Percentiles rank a stretch among this genome's conserved stretches.
Conservation (phyloP, 2,888 invertebrate genomes). For the Cenopis cana region DNA sequence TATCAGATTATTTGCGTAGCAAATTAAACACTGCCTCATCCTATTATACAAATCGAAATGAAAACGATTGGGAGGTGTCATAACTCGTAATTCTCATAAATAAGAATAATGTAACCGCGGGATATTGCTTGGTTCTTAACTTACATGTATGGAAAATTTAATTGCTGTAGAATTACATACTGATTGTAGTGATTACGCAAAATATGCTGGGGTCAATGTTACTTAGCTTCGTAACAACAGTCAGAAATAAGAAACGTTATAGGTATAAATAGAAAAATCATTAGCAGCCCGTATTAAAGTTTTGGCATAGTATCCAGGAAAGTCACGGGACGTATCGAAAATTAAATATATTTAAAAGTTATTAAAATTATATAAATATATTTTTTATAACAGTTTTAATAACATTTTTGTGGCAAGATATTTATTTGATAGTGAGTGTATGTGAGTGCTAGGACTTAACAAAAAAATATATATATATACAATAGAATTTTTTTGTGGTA, state of each 20-base stretch:
- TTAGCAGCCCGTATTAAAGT: constrained; percentile 45
- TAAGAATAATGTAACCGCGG: background rate
- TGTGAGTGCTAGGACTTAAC: too few species aligned
- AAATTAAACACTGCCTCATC: background rate
- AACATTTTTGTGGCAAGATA: constrained; percentile 20
- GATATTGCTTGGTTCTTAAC: background rate
- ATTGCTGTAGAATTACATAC: background rate
- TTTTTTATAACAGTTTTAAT: constrained; percentile 25
- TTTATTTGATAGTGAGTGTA: too few species aligned
- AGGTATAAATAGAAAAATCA: constrained; percentile 8
- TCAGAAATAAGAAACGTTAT: background rate
- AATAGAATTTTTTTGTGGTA: too few species aligned
- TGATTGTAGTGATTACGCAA: background rate
- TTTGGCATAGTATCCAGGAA: constrained; percentile 63
- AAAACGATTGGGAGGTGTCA: background rate
- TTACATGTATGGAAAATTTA: background rate
- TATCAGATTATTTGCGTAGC: background rate
- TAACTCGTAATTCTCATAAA: too few species aligned
- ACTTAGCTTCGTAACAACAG: constrained; percentile 20
- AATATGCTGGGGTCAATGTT: constrained; percentile 3
- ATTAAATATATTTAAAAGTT: constrained; percentile 39
- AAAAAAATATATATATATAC: too few species aligned
- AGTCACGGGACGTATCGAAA: constrained; percentile 58
- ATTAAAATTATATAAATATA: constrained; percentile 34
- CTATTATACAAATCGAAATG: background rate